phyloP scores from a whole-genome alignment of 1,140 invertebrate genomes.

The Proctacanthus coquilletti region DNA sequence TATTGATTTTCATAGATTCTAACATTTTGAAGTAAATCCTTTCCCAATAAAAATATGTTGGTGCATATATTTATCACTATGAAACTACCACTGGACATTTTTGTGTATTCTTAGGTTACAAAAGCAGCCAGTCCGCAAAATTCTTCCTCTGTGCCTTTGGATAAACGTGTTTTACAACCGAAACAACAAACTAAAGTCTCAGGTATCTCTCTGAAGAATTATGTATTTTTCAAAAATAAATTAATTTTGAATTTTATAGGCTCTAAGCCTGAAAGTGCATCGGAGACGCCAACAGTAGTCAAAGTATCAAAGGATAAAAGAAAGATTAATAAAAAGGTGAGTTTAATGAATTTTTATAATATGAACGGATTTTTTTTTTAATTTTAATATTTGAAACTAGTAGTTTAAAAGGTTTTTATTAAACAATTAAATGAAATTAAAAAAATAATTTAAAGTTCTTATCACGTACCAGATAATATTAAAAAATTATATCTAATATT shows the following conservation, averaged over 20 bases:
- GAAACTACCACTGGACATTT: no score
- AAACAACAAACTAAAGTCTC: slow-evolving; percentile 23
- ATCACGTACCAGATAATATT: no score
- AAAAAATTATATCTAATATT: neutral
- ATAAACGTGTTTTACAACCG: slow-evolving; percentile 32
- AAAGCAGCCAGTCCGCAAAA: slow-evolving; percentile 25
- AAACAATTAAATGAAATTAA: no score
- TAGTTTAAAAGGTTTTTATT: neutral
- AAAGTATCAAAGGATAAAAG: slow-evolving; percentile 41
- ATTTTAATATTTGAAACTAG: neutral
- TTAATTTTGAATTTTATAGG: no score
- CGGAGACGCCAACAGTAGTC: slow-evolving; percentile 31
- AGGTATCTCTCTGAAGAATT: slow-evolving; percentile 2
- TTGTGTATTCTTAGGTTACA: no score
- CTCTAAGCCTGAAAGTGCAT: slow-evolving; percentile 12
- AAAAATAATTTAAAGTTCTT: no score
- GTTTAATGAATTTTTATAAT: no score
- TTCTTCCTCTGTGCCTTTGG: slow-evolving; percentile 20
- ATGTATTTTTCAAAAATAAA: no score
- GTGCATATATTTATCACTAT: no score
- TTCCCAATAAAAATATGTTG: no score
- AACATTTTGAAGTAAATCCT: no score
- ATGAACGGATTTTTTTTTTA: neutral
- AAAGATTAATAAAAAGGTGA: slow-evolving; percentile 45
- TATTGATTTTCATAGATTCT: no score